Base-by-base conservation (phyloP, 2,797 vertebrate species). In the Notolepis coatsorum region DNA sequence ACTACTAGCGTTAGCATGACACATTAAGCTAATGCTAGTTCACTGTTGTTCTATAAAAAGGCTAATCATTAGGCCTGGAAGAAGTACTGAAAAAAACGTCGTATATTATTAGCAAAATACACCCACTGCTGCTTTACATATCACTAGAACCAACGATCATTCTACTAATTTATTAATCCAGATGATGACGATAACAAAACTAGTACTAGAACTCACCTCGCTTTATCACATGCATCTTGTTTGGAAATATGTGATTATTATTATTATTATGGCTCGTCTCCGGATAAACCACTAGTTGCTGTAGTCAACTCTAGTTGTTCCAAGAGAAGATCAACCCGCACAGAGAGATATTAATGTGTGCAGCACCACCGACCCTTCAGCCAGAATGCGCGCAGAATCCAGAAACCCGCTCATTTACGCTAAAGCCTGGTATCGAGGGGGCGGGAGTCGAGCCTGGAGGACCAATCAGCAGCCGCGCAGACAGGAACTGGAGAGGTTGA, bases 181-280 rank as follows among this genome's bases (percentile, higher is more conserved):
- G 39, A 42, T 24, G 6, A 54, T 12, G 10, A 48, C n/a, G n/a
- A n/a, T 6, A 41, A 9, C 18, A 15, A 1, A 10, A 1, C n/a
- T n/a, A n/a, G n/a, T n/a, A n/a, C n/a, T 33, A 7, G 3, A 0
- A 55, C 91, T 86, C 82, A 97, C 96, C 96, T 91, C 96, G 82
- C 87, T 98, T 98, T 28, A 97, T 88, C 48, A 98, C 97, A 69
- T 97, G 94, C 97, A 97, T 98, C 65, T 51, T 85, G 64, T 12
- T 33, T 7, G 3, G 2, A 18, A n/a, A n/a, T n/a, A n/a, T 46
- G 13, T 41, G 21, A 3, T 23, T n/a, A n/a, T n/a, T n/a, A n/a
- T n/a, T n/a, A n/a, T n/a, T n/a, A n/a, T n/a, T n/a, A 35, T 42
- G 15, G 7, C 49, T 56, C 33, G 21, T 41, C 31, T 23, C 24